Evolutionary conservation across 2,113 vertebrate genomes (phyloP).

Genomic region (Gorilla gorilla): DNA sequence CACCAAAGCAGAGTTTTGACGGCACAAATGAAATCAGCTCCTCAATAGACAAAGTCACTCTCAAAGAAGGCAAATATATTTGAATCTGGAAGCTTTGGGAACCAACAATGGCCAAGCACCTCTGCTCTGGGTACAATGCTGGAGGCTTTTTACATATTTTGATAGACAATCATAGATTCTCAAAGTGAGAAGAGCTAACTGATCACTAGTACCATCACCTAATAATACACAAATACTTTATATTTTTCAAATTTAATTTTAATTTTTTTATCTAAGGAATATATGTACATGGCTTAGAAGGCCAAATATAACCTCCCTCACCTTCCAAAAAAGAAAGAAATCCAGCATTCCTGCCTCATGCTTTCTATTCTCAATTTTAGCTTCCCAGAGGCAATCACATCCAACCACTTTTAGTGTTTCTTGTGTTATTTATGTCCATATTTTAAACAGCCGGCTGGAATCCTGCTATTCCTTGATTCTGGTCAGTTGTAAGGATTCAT

Average conservation of each 20-base stretch:
- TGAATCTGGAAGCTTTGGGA: background rate
- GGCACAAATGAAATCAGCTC: background rate
- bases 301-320: background rate
- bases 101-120: background rate
- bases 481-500: background rate
- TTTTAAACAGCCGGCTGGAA: background rate
- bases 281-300: background rate
- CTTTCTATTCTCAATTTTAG: background rate
- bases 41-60: background rate
- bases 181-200: background rate
- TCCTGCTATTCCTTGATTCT: background rate
- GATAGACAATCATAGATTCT: background rate
- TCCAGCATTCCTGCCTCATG: background rate
- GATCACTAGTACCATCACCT: background rate
- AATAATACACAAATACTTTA: background rate
- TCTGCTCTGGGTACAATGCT: background rate
- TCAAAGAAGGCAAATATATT: background rate
- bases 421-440: background rate
- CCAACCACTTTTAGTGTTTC: background rate
- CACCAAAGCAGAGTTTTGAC: background rate
- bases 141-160: background rate
- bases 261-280: background rate
- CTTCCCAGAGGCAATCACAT: background rate
- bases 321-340: background rate
- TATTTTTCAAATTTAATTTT: background rate